phyloP scores from a whole-genome alignment of 2,888 invertebrate genomes.

The Papilio protenor region DNA sequence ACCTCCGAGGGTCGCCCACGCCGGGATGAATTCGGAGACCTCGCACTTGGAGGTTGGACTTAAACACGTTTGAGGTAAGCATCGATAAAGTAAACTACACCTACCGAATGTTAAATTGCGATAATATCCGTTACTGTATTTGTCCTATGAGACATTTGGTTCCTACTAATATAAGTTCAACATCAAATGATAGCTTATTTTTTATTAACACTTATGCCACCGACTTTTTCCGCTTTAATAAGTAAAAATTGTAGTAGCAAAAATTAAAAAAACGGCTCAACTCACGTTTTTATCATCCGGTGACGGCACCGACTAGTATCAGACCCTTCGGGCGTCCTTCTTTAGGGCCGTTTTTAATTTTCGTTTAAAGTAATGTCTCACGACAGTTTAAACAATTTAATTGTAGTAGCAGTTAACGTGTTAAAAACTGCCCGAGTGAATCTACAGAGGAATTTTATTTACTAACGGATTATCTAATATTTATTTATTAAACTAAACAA shows the following conservation, averaged over 20 bases:
- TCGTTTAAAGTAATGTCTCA: too few species aligned
- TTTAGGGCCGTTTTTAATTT: too few species aligned
- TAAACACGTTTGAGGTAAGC: conserved; percentile 1
- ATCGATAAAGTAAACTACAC: neutral
- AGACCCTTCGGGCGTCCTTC: too few species aligned
- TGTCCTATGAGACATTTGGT: neutral
- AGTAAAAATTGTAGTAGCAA: neutral
- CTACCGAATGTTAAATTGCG: neutral
- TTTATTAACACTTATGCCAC: neutral
- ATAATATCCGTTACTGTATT: neutral
- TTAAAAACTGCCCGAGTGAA: neutral
- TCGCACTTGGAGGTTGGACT: conserved; percentile 25
- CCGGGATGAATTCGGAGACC: conserved; percentile 33
- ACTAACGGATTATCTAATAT: neutral
- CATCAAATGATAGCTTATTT: neutral
- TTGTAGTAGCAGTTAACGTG: neutral
- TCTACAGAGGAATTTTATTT: neutral
- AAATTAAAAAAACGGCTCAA: too few species aligned
- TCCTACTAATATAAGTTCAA: neutral
- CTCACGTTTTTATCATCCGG: too few species aligned
- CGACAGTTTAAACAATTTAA: too few species aligned
- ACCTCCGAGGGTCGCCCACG: conserved; percentile 46
- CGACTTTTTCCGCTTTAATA: neutral
- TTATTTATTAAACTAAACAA: neutral
- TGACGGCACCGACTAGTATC: too few species aligned